A percentile compares a stretch with the other conserved stretches of the same genome.
These are phyloP conservation scores for Tauraco erythrolophus DNA, from an alignment of 2,113 vertebrate genomes.

Conservation along the genomic window DNA sequence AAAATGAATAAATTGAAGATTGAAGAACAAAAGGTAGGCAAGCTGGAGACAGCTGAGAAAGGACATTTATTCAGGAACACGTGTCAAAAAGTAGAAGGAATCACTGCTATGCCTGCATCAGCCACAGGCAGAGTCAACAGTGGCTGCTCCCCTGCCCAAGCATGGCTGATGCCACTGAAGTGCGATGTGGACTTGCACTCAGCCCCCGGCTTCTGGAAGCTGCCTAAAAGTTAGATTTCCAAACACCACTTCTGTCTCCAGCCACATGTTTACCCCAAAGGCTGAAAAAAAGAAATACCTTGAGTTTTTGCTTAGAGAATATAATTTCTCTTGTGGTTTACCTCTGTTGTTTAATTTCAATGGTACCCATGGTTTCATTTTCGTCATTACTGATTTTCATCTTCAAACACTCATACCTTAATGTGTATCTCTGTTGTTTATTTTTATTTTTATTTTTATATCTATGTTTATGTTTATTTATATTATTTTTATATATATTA, in stretches of 20 bases:
- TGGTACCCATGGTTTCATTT: background rate
- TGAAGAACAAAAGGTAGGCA: background rate
- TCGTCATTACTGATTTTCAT: background rate
- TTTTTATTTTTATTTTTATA: background rate
- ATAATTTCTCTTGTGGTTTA: background rate
- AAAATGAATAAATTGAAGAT: background rate
- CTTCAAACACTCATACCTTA: background rate
- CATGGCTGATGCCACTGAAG: background rate
- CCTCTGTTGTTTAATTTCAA: background rate
- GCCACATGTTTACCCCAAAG: background rate
- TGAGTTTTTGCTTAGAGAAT: background rate
- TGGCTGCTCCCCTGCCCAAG: background rate
- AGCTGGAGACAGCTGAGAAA: background rate
- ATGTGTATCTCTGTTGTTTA: fast-evolving
- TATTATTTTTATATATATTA: background rate
- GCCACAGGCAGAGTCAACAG: background rate
- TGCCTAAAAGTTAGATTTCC: background rate
- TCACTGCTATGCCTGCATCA: background rate
- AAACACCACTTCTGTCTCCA: background rate
- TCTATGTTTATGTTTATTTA: too few species aligned
- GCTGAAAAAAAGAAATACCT: background rate
- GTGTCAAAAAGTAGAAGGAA: background rate
- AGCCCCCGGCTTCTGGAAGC: background rate
- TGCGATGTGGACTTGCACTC: background rate
- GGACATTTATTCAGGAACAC: background rate